Conservation (phyloP, 1,140 invertebrate genomes). For the Frieseomelitta varia region DNA sequence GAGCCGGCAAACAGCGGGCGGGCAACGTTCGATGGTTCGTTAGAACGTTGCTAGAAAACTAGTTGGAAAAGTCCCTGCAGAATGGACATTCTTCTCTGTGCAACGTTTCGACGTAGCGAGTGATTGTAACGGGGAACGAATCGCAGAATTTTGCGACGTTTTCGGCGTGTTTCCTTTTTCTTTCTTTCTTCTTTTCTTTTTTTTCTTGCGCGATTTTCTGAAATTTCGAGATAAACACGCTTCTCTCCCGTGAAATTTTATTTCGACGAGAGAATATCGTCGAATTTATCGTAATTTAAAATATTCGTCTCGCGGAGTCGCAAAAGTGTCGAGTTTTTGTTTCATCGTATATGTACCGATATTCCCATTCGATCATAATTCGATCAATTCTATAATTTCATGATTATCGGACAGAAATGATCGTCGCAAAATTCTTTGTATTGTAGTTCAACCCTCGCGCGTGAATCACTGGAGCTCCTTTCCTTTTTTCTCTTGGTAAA, state of each 20-base stretch:
- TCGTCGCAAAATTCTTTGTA: background rate
- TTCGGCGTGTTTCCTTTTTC: background rate
- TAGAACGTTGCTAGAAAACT: background rate
- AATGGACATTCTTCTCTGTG: background rate
- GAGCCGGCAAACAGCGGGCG: background rate
- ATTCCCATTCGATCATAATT: background rate
- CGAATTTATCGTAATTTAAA: too few relatives aligned
- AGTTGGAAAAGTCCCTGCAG: background rate
- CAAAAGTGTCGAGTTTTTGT: too few relatives aligned
- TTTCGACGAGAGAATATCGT: background rate
- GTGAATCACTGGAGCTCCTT: slow-evolving; percentile 13
- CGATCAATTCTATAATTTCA: background rate
- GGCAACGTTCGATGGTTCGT: background rate
- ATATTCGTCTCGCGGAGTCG: background rate
- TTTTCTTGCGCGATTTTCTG: background rate
- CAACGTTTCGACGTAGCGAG: background rate
- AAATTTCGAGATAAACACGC: background rate
- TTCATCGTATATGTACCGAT: too few relatives aligned
- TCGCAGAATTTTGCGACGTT: background rate
- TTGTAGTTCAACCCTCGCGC: background rate
- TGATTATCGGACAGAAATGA: background rate
- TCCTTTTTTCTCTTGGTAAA: background rate
- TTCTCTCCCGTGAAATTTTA: background rate
- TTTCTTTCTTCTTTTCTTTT: background rate
- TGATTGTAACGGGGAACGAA: background rate